Percentiles rank a stretch among this genome's conserved stretches.
phyloP scores from a whole-genome alignment of 2,888 invertebrate species.

The Alsophila aescularia region DNA sequence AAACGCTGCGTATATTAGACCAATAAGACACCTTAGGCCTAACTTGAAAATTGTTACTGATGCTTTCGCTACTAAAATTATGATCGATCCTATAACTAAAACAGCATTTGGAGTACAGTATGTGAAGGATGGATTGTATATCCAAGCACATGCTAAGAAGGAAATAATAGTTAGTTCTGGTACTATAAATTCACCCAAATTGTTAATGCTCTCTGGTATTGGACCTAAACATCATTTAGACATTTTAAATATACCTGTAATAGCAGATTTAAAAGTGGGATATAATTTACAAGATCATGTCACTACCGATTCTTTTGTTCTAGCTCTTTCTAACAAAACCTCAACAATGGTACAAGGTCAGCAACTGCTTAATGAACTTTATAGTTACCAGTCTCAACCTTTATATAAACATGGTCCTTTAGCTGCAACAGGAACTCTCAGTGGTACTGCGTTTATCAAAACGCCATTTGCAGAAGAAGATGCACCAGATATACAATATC shows the following conservation, averaged over 20 bases:
- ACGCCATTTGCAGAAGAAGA: conserved; percentile 74
- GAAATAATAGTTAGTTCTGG: conserved; percentile 87
- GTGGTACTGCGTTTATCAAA: conserved; percentile 85
- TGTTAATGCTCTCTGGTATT: conserved; percentile 87
- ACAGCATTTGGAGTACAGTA: conserved; percentile 73
- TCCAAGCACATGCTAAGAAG: conserved; percentile 78
- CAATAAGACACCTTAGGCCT: conserved; percentile 81
- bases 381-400: conserved; percentile 66
- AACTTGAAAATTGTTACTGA: conserved; percentile 81
- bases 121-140: conserved; percentile 67
- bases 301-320: conserved; percentile 83
- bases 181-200: conserved; percentile 85
- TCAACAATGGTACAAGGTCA: conserved; percentile 71
- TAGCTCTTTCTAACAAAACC: conserved; percentile 80
- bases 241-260: conserved; percentile 78
- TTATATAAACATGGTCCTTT: conserved; percentile 79
- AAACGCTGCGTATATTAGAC: conserved; percentile 87
- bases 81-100: conserved; percentile 84
- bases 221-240: conserved; percentile 84
- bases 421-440: conserved; percentile 80
- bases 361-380: conserved; percentile 70
- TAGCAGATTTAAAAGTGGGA: conserved; percentile 88
- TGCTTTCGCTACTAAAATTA: conserved; percentile 82
- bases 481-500: conserved; percentile 87
- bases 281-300: conserved; percentile 90